Conservation (phyloP, 1,140 invertebrate genomes). For the Aphis craccivora region DNA sequence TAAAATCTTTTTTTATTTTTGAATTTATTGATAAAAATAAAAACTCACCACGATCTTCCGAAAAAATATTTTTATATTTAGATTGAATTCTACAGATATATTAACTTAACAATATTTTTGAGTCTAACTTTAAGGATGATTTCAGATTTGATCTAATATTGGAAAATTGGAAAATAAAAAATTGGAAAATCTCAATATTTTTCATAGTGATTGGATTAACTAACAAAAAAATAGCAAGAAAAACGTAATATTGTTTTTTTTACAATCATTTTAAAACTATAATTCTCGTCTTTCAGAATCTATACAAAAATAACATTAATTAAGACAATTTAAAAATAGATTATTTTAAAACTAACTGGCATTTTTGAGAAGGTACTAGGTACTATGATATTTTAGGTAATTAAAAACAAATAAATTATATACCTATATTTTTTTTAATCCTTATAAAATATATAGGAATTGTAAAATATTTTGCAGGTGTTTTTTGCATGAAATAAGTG, state of each 20-base stretch:
- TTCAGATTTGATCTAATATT: background rate
- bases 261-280: too few species aligned
- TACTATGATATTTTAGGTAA: too few species aligned
- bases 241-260: too few species aligned
- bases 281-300: too few species aligned
- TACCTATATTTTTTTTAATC: background rate
- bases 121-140: too few species aligned
- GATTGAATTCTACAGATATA: background rate
- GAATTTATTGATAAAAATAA: background rate
- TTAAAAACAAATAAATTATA: too few species aligned
- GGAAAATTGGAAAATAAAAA: background rate
- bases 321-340: too few species aligned
- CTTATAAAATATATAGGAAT: background rate
- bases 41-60: background rate
- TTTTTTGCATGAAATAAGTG: background rate
- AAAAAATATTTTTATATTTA: background rate
- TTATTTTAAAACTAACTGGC: too few species aligned
- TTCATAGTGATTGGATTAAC: too few species aligned
- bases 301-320: too few species aligned
- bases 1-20: background rate
- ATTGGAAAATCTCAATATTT: background rate
- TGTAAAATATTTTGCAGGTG: background rate
- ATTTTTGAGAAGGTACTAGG: too few species aligned
- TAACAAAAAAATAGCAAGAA: too few species aligned
- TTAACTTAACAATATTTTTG: background rate